A percentile compares a stretch with the other conserved stretches of the same genome.
These are phyloP conservation scores for Pseudococcus viburni DNA, from an alignment of 2,888 invertebrate genomes.

Conservation along the genomic window DNA sequence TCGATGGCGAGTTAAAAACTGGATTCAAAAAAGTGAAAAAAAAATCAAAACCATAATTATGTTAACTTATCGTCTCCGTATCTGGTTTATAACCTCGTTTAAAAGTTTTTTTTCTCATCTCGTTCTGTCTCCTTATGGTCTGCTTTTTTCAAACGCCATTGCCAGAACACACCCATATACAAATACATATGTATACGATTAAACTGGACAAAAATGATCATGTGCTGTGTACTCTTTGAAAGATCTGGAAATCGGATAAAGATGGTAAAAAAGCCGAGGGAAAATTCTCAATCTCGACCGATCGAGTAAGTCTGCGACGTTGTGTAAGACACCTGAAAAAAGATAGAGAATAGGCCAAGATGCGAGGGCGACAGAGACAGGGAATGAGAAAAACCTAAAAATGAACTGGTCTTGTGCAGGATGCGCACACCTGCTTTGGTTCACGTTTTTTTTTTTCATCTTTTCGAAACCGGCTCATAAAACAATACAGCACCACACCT, in stretches of 20 bases:
- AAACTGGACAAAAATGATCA: neutral
- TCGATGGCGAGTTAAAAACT: neutral
- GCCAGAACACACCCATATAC: neutral
- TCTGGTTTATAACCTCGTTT: neutral
- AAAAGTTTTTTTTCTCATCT: neutral
- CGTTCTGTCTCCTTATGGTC: neutral
- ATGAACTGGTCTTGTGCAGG: slow-evolving; percentile 56
- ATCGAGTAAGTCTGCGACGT: too few species aligned
- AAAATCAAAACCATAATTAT: neutral
- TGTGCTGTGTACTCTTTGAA: neutral
- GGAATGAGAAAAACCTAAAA: slow-evolving; percentile 5
- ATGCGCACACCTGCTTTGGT: slow-evolving; percentile 63
- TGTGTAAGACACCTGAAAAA: too few species aligned
- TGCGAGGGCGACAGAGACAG: neutral
- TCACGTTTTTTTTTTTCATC: slow-evolving; percentile 39
- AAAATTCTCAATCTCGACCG: too few species aligned
- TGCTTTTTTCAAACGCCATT: neutral
- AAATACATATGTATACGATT: neutral
- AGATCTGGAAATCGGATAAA: neutral
- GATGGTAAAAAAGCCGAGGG: too few species aligned
- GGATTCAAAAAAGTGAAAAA: neutral
- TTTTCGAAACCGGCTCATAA: slow-evolving; percentile 62
- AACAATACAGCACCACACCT: slow-evolving; percentile 66
- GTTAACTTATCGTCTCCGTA: neutral
- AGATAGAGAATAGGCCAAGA: too few species aligned